These are phyloP conservation scores for Laticauda laticaudata DNA, from an alignment of 2,113 vertebrate species.

Conservation along the genomic window DNA sequence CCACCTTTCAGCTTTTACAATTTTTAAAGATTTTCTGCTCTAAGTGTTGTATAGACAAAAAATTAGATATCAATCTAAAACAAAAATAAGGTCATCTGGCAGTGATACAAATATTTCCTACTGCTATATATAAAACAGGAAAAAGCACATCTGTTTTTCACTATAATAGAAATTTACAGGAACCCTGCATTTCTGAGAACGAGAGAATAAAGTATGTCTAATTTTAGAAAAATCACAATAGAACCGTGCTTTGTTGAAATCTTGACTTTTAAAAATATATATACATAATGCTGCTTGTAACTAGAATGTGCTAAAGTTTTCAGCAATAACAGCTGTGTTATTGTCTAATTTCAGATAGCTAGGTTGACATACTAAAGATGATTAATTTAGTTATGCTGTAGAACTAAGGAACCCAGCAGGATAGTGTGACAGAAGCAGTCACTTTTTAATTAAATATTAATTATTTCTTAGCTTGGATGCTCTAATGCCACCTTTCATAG, in stretches of 20 bases:
- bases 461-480: not conserved
- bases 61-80: not conserved
- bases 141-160: not conserved
- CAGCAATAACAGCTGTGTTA: not conserved
- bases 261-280: not conserved
- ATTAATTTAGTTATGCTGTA: not conserved
- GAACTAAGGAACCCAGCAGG: not conserved
- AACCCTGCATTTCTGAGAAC: not conserved
- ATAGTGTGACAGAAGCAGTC: not conserved
- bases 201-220: not conserved
- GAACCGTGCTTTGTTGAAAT: not conserved
- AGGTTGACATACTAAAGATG: not conserved
- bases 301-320: not conserved
- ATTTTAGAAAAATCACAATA: not conserved
- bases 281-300: not conserved
- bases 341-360: not conserved
- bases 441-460: not conserved
- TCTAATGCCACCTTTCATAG: not conserved
- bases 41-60: not conserved
- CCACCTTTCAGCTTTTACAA: not conserved
- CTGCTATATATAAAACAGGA: not conserved
- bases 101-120: not conserved
- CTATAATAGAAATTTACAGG: not conserved
- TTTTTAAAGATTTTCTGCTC: not conserved
- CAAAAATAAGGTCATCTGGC: not conserved